Evolutionary conservation across 2,113 vertebrate species (phyloP), one percentile per base, ranked within the genome.

Genomic region (Tragelaphus strepsiceros): DNA sequence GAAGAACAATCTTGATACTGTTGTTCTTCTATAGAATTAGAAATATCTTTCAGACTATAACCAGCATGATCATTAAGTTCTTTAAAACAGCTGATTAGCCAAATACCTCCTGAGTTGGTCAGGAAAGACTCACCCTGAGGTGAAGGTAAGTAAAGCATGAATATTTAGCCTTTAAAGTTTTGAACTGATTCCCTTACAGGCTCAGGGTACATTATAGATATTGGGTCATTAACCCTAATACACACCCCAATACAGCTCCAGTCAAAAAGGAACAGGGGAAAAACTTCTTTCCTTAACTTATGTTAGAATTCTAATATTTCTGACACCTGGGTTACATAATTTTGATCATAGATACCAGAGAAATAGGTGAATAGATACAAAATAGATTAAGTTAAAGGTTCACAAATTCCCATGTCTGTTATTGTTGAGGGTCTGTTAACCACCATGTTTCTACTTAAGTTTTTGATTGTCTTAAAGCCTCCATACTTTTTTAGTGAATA

Each of bases 391-490:
- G 54, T 97, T 95, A 95, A 93, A 58, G 22, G 53, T 96, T 98
- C 97, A 94, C 91, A 85, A 98, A 94, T 64, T 97, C 96, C 49
- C 87, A 94, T 94, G 53, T 87, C 83, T 92, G 43, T 94, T 97
- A 74, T 61, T 88, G 43, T 54, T 87, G 78, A 96, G 43, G 54
- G 90, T 92, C 93, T 93, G 97, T 97, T 97, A 98, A 94, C 86
- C 49, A 58, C 59, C n/a, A 92, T 80, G 89, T 95, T 97, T 94
- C 93, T 96, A 93, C 64, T 96, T 96, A 92, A 93, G 83, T 96
- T 97, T 97, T 91, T 97, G 62, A 96, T 62, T 94, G 89, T 92
- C 78, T 94, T 98, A 97, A 98, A 98, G 94, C 93, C 28, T 98
- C 88, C 53, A 90, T 93, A 89, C 78, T 54, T 91, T 98, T 91